Base-by-base conservation (phyloP, 2,113 vertebrate genomes). In the Marmota flaviventris region DNA sequence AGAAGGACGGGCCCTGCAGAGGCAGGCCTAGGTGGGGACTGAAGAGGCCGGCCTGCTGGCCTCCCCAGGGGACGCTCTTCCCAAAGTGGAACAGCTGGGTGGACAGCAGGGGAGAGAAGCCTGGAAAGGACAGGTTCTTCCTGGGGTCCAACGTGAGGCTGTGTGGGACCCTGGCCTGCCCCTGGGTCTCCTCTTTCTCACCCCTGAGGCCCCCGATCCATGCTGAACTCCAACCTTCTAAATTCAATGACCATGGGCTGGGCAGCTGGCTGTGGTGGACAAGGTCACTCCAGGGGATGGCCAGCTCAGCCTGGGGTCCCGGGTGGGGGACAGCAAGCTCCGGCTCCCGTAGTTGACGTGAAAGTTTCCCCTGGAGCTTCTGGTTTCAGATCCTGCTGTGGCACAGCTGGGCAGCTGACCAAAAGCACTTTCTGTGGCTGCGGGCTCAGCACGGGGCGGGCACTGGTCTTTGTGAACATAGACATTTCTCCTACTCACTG, bases 251-350 rank as follows among this genome's bases (percentile, higher is more conserved):
- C 22, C 95, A 95, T 0, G 51, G 24, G 53, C 77, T 92, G 96
- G 94, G 97, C 61, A 96, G 84, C 81, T 91, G 69, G 18, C 29
- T 88, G 58, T 96, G 97, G 2, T 7, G 39, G 75, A 94, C 63
- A 12, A 87, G 48, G 0, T 45, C 4, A 0, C 70, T 72, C 98
- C 95, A 98, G 16, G 97, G 96, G 4, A 89, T 56, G 25, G 90
- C 0, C 0, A 83, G 90, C 84, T 96, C 8, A 9, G 86, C 83
- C 85, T 94, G 96, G 79, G 97, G 96, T 24, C 97, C 98, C 0
- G 53, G 97, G 69, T 98, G 4, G 97, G 97, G 18, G 97, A 91
- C 24, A 96, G 97, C 1, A 98, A 93, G 94, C 98, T 96, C 63
- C 73, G 97, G 95, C 98, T 97, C 0, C 96, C 98, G 2, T 93